A percentile compares a stretch with the other conserved stretches of the same genome.
These are phyloP conservation scores for Akabosia matsudoensis DNA, from an alignment of 1,140 invertebrate species.

Conservation along the genomic window DNA sequence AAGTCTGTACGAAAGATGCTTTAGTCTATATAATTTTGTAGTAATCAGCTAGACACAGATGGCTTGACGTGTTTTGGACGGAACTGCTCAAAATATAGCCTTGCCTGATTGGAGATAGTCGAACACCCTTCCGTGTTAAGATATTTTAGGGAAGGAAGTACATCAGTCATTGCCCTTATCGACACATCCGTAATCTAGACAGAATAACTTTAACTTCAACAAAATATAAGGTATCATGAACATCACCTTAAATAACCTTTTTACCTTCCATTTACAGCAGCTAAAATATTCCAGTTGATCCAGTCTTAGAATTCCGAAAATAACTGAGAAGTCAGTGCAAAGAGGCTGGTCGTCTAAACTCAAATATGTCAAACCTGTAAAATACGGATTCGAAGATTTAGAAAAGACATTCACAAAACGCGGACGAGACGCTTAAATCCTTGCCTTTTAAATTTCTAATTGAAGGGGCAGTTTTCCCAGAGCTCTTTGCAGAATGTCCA, in stretches of 20 bases:
- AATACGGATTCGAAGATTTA: not conserved
- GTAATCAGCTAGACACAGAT: not conserved
- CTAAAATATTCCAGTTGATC: not conserved
- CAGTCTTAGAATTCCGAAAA: conserved; percentile 4
- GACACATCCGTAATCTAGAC: conserved; percentile 9
- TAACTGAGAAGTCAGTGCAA: conserved; percentile 14
- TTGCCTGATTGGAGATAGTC: not conserved
- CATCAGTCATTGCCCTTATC: not conserved
- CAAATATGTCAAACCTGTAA: conserved; percentile 14
- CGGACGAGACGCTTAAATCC: not conserved
- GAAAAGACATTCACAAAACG: not conserved
- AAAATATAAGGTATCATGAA: too few relatives aligned
- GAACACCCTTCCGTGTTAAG: not conserved
- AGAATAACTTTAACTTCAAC: too few relatives aligned
- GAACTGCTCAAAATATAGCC: too few relatives aligned
- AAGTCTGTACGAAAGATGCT: not conserved
- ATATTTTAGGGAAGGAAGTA: not conserved
- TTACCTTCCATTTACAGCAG: conserved; percentile 26
- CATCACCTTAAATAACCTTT: not conserved
- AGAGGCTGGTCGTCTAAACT: conserved; percentile 15
- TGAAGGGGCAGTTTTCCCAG: not conserved
- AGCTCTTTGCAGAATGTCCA: not conserved
- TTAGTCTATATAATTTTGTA: too few relatives aligned
- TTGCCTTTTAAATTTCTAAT: conserved; percentile 22
- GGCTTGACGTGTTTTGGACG: not conserved